Evolutionary conservation across 2,797 vertebrate genomes (phyloP), one percentile per base, ranked within the genome.

Genomic region (Apogon hyalosoma): DNA sequence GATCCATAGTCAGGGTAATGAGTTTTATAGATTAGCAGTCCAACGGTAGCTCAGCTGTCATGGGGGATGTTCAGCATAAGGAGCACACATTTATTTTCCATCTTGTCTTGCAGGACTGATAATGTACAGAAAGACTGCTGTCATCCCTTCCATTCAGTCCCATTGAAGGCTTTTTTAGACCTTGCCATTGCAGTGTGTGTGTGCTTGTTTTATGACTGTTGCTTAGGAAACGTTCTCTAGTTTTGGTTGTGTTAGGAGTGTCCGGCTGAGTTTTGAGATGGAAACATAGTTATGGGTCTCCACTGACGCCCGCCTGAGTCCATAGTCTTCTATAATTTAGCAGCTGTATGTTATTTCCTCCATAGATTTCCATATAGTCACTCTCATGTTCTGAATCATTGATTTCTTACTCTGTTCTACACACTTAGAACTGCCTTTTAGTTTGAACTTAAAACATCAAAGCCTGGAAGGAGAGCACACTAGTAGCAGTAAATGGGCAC

Each of bases 21-120:
- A 61, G 69, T 87, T 90, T 89, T 88, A 86, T 87, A 78, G 86
- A 93, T 88, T 69, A 87, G 31, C 56, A 73, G 58, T 86, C 68
- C 54, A 52, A 73, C 6, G 4, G 15, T 33, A 52, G 19, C n/a
- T 47, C 73, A 40, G 45, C 52, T 40, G 62, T 63, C 58, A 18
- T 86, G 75, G 84, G 68, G 73, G 69, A 83, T 77, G 67, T 66
- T 75, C 42, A 59, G 58, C 63, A 38, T 56, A 47, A 75, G 9
- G 4, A 74, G 58, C 39, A 36, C 57, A 63, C 50, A 48, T 67
- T 75, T 59, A 21, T 64, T 75, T 65, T 40, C 18, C 39, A 36
- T 47, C 42, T 63, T 2, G 43, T 16, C 16, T 15, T 15, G 7
- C 50, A 63, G 45, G 43, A 47, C 31, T 49, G 33, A 71, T 86